Evolutionary conservation across 2,888 invertebrate genomes (phyloP).

Genomic region (Brachyopa scutellaris): DNA sequence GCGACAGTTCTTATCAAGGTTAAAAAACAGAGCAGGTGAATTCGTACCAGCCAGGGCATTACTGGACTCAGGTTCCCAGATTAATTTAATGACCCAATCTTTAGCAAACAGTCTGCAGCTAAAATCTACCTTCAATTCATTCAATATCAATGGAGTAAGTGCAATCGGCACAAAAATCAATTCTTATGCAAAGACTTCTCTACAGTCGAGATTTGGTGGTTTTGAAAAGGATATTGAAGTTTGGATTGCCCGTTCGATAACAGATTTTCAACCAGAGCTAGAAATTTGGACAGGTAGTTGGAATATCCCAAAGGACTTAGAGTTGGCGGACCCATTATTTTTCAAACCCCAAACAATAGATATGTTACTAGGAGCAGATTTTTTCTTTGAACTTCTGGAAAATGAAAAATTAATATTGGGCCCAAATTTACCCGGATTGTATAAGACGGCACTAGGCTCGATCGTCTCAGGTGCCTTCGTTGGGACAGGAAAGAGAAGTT

Average conservation of each 20-base stretch:
- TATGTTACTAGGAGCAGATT: neutral
- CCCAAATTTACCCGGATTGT: neutral
- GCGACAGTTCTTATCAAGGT: slow-evolving; percentile 10
- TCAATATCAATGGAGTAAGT: slow-evolving; percentile 2
- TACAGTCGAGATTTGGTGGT: neutral
- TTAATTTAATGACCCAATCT: slow-evolving; percentile 6
- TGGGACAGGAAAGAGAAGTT: neutral
- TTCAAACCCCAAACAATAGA: slow-evolving; percentile 1
- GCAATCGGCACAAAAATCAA: neutral
- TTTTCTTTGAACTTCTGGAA: slow-evolving; percentile 19
- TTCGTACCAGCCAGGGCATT: neutral
- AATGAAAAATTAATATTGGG: neutral
- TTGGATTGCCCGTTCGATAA: slow-evolving; percentile 14
- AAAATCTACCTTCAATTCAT: neutral
- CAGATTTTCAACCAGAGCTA: neutral
- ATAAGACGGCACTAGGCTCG: slow-evolving; percentile 1
- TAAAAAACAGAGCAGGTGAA: neutral
- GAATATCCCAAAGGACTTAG: slow-evolving; percentile 1
- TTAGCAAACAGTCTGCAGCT: neutral
- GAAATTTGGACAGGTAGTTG: neutral
- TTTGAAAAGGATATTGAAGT: neutral
- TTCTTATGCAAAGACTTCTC: neutral
- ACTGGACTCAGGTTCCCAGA: slow-evolving; percentile 8
- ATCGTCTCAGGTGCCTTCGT: neutral
- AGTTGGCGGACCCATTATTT: slow-evolving; percentile 2